Conservation (phyloP, 2,888 invertebrate species). For the Lasioglossum calceatum region DNA sequence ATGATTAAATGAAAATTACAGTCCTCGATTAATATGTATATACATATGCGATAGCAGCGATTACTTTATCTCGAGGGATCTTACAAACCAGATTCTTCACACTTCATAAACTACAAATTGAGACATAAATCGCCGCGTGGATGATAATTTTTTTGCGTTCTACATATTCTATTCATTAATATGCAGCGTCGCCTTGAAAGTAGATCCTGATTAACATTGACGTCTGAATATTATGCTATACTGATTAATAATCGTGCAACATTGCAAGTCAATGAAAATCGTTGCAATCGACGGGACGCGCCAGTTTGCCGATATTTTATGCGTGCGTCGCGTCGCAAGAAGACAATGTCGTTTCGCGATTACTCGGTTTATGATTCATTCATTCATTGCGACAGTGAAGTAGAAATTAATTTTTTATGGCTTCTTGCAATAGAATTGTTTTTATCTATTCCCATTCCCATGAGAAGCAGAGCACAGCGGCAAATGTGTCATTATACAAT, state of each 20-base stretch:
- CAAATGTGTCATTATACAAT: background rate
- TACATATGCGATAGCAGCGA: background rate
- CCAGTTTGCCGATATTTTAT: conserved; percentile 8
- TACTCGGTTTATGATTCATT: conserved; percentile 13
- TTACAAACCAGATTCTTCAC: background rate
- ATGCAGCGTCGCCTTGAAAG: conserved; percentile 31
- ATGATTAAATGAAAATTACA: background rate
- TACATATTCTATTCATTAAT: conserved; percentile 31
- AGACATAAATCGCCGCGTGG: background rate
- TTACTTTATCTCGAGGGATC: background rate
- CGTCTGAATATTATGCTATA: conserved; percentile 15
- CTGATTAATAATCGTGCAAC: conserved; percentile 6
- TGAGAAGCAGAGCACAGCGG: background rate
- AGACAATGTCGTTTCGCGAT: background rate
- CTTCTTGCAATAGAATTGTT: background rate
- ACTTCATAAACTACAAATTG: conserved; percentile 8
- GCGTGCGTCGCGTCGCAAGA: background rate
- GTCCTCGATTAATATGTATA: too few relatives aligned
- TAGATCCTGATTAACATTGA: conserved; percentile 33
- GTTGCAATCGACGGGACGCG: background rate
- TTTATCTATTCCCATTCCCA: background rate
- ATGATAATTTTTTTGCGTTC: conserved; percentile 15
- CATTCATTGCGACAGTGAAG: background rate
- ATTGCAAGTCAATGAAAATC: conserved; percentile 20
- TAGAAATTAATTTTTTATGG: background rate